Conservation (phyloP, 2,888 invertebrate species). For the Leucophora obtusa region DNA sequence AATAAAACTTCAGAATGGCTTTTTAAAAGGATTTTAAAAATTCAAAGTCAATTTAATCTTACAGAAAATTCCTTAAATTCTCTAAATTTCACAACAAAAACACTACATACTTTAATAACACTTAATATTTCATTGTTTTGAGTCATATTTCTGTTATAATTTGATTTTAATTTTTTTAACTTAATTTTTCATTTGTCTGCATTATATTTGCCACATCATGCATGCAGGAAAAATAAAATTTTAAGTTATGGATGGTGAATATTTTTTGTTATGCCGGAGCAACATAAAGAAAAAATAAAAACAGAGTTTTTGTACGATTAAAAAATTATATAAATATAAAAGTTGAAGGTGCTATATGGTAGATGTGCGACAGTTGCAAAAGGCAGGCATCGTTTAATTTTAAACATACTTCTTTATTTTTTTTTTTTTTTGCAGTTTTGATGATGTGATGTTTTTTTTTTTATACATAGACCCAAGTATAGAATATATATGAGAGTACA, state of each 20-base stretch:
- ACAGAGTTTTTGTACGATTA: constrained; percentile 39
- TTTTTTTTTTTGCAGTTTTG: constrained; percentile 19
- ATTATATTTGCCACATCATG: constrained; percentile 42
- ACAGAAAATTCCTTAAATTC: too few relatives aligned
- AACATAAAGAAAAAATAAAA: constrained; percentile 24
- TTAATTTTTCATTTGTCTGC: constrained; percentile 13
- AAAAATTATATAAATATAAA: constrained; percentile 45
- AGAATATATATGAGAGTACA: background rate
- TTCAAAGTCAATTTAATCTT: too few relatives aligned
- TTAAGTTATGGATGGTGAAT: constrained; percentile 43
- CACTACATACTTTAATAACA: constrained; percentile 17
- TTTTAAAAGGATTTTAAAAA: too few relatives aligned
- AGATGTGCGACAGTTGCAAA: constrained; percentile 63
- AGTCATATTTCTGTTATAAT: constrained; percentile 59
- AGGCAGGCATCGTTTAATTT: constrained; percentile 63
- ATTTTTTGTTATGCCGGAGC: constrained; percentile 26
- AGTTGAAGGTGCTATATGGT: constrained; percentile 61
- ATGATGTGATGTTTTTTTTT: constrained; percentile 43
- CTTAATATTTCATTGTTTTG: constrained; percentile 56
- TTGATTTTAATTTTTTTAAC: constrained; percentile 51
- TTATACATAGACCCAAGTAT: constrained; percentile 29
- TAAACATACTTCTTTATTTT: constrained; percentile 54
- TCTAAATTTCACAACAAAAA: too few relatives aligned
- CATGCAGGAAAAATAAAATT: constrained; percentile 39
- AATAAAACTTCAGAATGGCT: too few relatives aligned